These are phyloP conservation scores for Gnathonemus longibarbis DNA, from an alignment of 2,113 vertebrate species.

Conservation along the genomic window DNA sequence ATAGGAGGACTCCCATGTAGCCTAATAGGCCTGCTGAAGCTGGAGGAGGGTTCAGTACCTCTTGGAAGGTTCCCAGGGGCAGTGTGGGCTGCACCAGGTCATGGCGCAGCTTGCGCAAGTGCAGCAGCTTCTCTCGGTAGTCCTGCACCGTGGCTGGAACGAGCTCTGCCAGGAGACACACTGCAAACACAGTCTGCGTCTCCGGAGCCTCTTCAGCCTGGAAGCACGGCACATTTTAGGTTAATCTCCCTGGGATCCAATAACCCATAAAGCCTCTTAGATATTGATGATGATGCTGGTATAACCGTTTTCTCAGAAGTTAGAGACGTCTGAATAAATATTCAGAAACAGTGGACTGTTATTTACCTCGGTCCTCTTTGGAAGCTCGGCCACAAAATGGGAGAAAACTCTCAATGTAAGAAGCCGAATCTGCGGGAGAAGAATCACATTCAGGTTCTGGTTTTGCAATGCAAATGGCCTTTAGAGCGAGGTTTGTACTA, in stretches of 20 bases:
- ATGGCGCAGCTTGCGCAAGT: slow-evolving; percentile 80
- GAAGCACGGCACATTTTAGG: not conserved
- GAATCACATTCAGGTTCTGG: not conserved
- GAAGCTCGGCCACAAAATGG: slow-evolving; percentile 72
- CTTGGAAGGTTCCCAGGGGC: slow-evolving; percentile 66
- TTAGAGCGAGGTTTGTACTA: not conserved
- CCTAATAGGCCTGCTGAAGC: not conserved
- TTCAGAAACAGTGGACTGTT: not conserved
- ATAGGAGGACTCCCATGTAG: not conserved
- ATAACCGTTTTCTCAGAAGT: no score
- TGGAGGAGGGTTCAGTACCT: slow-evolving; percentile 55
- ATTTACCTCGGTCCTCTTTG: slow-evolving; percentile 66
- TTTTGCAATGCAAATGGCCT: no score
- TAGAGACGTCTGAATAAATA: not conserved
- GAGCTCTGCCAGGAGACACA: slow-evolving; percentile 81
- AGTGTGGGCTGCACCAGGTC: slow-evolving; percentile 70
- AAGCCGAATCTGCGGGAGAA: slow-evolving; percentile 71
- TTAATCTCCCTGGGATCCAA: not conserved
- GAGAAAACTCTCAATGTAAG: slow-evolving; percentile 82
- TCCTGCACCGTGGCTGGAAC: slow-evolving; percentile 85
- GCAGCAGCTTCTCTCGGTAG: slow-evolving; percentile 90
- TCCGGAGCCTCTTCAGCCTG: slow-evolving; percentile 64
- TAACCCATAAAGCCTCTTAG: not conserved
- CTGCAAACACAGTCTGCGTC: slow-evolving; percentile 66
- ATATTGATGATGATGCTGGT: no score